Evolutionary conservation across 1,140 invertebrate species (phyloP), one percentile per base, ranked within the genome.

Genomic region (Cardiocondyla obscurior): DNA sequence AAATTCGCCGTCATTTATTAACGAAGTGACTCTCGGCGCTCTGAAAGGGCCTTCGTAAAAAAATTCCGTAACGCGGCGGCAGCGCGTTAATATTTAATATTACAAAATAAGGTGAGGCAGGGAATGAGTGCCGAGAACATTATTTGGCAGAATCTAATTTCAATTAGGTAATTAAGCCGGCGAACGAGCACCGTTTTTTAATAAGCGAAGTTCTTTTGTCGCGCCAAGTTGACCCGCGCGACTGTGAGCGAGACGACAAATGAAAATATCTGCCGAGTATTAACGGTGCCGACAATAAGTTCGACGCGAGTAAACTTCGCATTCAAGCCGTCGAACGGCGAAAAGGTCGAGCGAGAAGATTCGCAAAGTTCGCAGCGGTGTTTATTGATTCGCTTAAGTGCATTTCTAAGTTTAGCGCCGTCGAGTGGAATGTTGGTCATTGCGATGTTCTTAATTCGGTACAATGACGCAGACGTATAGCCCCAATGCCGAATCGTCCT

Each of bases 371-470:
- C 36, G 62, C 42, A 49, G 33, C 84, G 73, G 73, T 70, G 60
- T 72, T 83, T 85, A 49, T 62, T 64, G 84, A 86, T 81, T 73
- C 44, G 46, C 73, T 51, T 85, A 86, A 86, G 73, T 83, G 72
- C 72, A 85, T 83, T 85, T 79, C 72, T 72, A 79, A 87, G 84
- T 87, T 87, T 85, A 58, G 42, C 57, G 10, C 49, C 8, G 25
- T n/a, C 49, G n/a, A 25, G 64, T 57, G 72, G 19, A 85, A 85
- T 74, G 46, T 69, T 39, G 73, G 30, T 65, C 65, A 60, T 81
- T 77, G 83, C 64, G 70, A 72, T 64, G 36, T 82, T 55, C 58
- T 73, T 87, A 83, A 85, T 79, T 72, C 79, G 60, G 42, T 60
- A 69, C 53, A 72, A 81, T 51, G 69, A 73, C 42, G 42, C 16